Conservation (phyloP, 2,113 vertebrate species). For the Trematomus loennbergii region DNA sequence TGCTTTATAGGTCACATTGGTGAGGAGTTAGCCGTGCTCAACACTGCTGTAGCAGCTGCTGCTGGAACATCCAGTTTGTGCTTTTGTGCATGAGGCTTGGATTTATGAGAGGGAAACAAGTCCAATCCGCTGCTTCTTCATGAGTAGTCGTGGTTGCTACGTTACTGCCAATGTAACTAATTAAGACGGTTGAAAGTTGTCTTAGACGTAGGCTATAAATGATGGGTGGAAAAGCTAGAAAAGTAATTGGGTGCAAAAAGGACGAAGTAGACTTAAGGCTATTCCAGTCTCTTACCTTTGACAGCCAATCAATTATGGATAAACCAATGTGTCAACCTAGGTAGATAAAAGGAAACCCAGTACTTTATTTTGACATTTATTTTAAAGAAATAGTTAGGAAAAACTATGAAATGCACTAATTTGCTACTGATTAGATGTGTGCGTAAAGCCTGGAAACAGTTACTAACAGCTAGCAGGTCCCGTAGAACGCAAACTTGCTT, state of each 20-base stretch:
- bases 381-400: too few species aligned
- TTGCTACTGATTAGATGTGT: too few species aligned
- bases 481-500: background rate
- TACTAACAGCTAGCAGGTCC: background rate
- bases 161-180: conserved; percentile 23
- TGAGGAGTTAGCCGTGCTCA: conserved; percentile 2
- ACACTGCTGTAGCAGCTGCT: background rate
- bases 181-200: conserved; percentile 15
- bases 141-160: conserved; percentile 42
- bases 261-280: too few species aligned
- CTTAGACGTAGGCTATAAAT: too few species aligned
- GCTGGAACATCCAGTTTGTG: background rate
- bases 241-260: too few species aligned
- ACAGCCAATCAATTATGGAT: too few species aligned
- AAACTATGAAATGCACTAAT: too few species aligned
- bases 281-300: too few species aligned
- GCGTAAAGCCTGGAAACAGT: background rate
- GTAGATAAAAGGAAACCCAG: too few species aligned
- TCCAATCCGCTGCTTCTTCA: conserved; percentile 7
- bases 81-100: background rate
- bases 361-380: too few species aligned
- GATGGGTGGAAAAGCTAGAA: too few species aligned
- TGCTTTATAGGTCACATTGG: background rate
- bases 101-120: conserved; percentile 1
- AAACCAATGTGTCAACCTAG: too few species aligned